These are phyloP conservation scores for Eueides isabella DNA, from an alignment of 1,140 invertebrate species.

Conservation along the genomic window DNA sequence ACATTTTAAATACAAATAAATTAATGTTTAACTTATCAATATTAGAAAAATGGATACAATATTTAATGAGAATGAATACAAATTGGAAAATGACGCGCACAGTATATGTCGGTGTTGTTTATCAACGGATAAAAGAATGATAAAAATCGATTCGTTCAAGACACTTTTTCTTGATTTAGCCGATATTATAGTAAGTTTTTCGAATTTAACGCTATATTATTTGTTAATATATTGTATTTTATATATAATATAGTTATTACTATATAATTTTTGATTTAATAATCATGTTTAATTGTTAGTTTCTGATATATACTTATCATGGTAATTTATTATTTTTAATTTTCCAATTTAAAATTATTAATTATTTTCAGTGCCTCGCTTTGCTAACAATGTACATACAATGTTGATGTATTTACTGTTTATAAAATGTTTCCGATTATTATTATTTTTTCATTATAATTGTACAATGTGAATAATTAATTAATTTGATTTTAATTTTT, in stretches of 20 bases:
- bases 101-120: constrained; percentile 66
- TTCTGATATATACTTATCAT: no score
- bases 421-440: no score
- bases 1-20: not conserved
- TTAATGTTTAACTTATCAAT: constrained; percentile 18
- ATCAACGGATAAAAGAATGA: constrained; percentile 52
- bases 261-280: not conserved
- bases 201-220: constrained; percentile 3
- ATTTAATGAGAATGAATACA: constrained; percentile 25
- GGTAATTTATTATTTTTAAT: no score
- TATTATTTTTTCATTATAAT: no score
- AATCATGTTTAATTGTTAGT: not conserved
- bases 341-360: no score
- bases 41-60: constrained; percentile 16
- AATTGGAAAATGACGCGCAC: constrained; percentile 25
- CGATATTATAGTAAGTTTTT: constrained; percentile 57
- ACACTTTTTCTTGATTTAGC: constrained; percentile 56
- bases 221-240: not conserved
- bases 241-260: not conserved
- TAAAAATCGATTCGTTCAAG: constrained; percentile 34
- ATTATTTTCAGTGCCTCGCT: no score
- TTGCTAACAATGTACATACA: no score
- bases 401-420: no score
- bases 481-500: no score
- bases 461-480: no score